Percentiles rank a stretch among this genome's conserved stretches.
Evolutionary conservation across 2,888 invertebrate species (phyloP).

Genomic region (Theretra japonica): DNA sequence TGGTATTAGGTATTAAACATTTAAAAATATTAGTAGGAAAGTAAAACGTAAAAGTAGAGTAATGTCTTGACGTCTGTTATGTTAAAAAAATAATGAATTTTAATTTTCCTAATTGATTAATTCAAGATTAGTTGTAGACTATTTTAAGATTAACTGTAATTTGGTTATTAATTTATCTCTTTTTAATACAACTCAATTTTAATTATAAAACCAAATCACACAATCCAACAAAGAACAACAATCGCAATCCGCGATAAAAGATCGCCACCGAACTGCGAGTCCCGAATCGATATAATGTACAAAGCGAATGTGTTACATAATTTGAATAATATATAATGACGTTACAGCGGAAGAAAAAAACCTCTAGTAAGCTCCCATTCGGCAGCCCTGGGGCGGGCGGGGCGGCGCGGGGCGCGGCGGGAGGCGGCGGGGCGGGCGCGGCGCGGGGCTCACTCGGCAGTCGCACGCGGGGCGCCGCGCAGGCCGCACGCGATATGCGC

Average conservation of each 20-base stretch:
- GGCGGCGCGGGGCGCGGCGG: conserved; percentile 48
- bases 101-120: not conserved
- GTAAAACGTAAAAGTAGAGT: not conserved
- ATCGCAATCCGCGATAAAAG: not conserved
- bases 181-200: too few species aligned
- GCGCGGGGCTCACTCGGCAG: conserved; percentile 62
- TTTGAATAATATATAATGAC: conserved; percentile 21
- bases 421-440: conserved; percentile 44
- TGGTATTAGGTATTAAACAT: not conserved
- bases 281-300: conserved; percentile 18
- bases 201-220: not conserved
- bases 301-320: conserved; percentile 28
- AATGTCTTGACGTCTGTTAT: not conserved
- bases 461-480: conserved; percentile 82
- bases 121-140: not conserved
- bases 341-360: conserved; percentile 37
- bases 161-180: not conserved
- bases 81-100: not conserved
- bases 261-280: conserved; percentile 16
- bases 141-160: not conserved
- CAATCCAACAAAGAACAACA: not conserved
- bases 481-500: conserved; percentile 80
- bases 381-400: conserved; percentile 63
- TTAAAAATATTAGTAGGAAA: not conserved
- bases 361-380: conserved; percentile 61